Base-by-base conservation (phyloP, 2,113 vertebrate species). In the Syngnathus scovelli region DNA sequence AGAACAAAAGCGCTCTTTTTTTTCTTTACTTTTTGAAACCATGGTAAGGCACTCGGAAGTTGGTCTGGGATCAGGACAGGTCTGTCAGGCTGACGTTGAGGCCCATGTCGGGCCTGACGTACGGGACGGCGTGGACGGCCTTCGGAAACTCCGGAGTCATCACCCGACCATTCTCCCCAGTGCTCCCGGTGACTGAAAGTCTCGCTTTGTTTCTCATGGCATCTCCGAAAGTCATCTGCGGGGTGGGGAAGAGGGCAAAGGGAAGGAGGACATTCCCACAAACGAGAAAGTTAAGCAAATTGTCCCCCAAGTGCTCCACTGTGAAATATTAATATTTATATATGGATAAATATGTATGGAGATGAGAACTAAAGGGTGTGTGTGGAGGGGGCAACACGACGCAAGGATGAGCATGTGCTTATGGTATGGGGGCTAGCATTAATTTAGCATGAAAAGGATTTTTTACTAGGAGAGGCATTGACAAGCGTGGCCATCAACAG, bases 11-110 rank as follows among this genome's bases (percentile, higher is more conserved):
- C 92, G 71, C 92, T 94, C 92, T 90, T 91, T 79, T 93, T n/a
- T 36, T 58, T 58, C 55, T 58, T 56, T 23, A 94, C 92, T 90
- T 91, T 79, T 93, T 66, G 92, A 95, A 95, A 96, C 93, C 95
- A 93, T 93, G 93, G 92, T 99, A 99, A 99, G 97, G 97, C 97
- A 99, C 97, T 98, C 94, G 91, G 92, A 93, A 94, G 93, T 94
- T 95, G 93, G 91, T 92, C 92, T 92, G 93, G 91, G 92, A 95
- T 96, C 95, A 98, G 87, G 93, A 98, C 92, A 96, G 92, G 93
- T 96, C 95, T 90, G 96, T 97, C 92, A 98, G 93, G 94, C 97
- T 95, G 95, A 96, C 95, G 93, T 94, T 97, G 91, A 98, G 93
- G 93, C 95, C 93, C 95, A 98, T 95, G 93, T 95, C 97, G 92